phyloP scores from a whole-genome alignment of 2,888 invertebrate genomes.

The Drosophila robusta region DNA sequence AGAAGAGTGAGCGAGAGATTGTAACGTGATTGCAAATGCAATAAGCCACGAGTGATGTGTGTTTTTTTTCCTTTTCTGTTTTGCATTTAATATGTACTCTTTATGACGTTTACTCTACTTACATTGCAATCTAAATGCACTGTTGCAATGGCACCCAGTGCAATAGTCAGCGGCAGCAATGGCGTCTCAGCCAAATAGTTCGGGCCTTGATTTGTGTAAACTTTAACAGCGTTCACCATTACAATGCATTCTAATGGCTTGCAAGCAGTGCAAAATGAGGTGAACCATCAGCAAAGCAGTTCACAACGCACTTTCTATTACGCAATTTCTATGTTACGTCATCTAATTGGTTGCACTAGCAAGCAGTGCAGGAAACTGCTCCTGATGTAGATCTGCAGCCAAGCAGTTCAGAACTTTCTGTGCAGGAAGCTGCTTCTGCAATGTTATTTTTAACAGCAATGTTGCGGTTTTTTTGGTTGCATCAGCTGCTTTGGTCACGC shows the following conservation, averaged over 20 bases:
- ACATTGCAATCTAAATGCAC: neutral
- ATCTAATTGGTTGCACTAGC: neutral
- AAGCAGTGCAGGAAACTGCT: neutral
- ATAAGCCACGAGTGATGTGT: slow-evolving; percentile 2
- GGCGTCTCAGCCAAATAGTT: neutral
- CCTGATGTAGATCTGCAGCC: too few relatives aligned
- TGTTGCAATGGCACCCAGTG: too few relatives aligned
- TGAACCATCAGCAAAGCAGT: neutral
- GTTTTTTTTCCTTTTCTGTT: neutral
- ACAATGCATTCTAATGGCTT: neutral
- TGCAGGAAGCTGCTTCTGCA: neutral
- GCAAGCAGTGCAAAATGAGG: slow-evolving; percentile 1
- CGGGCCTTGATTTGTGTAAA: neutral
- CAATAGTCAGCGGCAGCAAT: neutral
- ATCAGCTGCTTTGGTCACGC: too few relatives aligned
- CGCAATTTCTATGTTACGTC: too few relatives aligned
- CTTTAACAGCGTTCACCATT: neutral
- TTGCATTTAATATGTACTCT: slow-evolving; percentile 1
- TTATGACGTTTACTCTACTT: slow-evolving; percentile 2
- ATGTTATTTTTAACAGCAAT: neutral
- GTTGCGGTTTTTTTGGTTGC: too few relatives aligned
- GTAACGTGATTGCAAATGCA: slow-evolving; percentile 18
- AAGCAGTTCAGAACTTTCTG: neutral
- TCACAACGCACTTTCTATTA: too few relatives aligned
- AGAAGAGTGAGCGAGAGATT: neutral